Base-by-base conservation (phyloP, 1,140 invertebrate genomes). In the Trichonephila clavata region DNA sequence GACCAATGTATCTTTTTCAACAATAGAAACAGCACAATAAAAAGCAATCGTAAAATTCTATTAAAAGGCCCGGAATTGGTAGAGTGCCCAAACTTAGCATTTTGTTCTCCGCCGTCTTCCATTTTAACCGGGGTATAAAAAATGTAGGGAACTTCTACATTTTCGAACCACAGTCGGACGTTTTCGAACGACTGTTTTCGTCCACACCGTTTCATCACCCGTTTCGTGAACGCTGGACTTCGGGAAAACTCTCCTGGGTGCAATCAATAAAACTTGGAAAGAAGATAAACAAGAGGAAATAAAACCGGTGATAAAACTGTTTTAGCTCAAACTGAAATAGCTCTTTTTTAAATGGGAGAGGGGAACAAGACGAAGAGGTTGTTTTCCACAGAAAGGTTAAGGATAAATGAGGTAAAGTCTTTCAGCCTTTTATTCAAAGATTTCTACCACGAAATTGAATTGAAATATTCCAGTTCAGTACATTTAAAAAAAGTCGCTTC, bases 261-360 rank as follows among this genome's bases (percentile, higher is more conserved):
- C 68, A 77, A 89, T 89, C 87, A 89, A 89, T 89, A 89, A 89
- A 89, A 89, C 87, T 89, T 57, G 87, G 43, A 24, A 89, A 18
- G 50, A 77, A 77, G 87, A 89, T 89, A 89, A 89, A 89, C 32
- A 50, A 50, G 68, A 24, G 43, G 87, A 50, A 89, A 77, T 89
- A 89, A 89, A 89, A 89, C 87, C 50, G 57, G 87, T 32, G 87
- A 77, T 89, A 71, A 89, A 89, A 89, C 43, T 89, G 87, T 71
- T 89, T 71, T 77, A 89, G 87, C 63, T 77, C 65, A 32, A 32
- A 71, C 20, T 89, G 87, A 89, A 89, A 89, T 89, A 89, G 61
- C 27, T 5, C 27, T 61, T 59, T 65, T 39, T 87, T 24, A 63
- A 65, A 65, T 27, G 63, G 32, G 59, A 50, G 24, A 16, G 7